Percentiles rank a stretch among this genome's conserved stretches.
phyloP scores from a whole-genome alignment of 2,113 vertebrate species.

The Aleadryas rufinucha region DNA sequence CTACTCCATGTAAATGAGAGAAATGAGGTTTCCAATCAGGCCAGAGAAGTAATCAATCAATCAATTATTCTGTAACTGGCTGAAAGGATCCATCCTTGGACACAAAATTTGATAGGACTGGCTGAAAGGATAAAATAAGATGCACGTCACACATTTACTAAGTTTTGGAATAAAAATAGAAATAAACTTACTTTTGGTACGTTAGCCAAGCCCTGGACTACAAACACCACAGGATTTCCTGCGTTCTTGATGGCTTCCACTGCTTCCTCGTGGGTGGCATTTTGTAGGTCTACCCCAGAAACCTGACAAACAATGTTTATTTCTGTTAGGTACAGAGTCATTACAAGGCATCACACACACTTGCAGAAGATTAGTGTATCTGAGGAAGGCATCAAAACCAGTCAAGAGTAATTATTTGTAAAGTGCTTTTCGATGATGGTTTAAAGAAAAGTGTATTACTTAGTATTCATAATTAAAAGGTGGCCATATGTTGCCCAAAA shows the following conservation, averaged over 20 bases:
- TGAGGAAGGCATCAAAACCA: background rate
- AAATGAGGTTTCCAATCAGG: background rate
- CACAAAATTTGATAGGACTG: background rate
- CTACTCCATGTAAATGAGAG: background rate
- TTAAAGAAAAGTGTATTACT: background rate
- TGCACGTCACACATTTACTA: background rate
- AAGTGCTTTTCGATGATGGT: background rate
- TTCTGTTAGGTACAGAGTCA: background rate
- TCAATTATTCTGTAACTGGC: background rate
- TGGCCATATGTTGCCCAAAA: background rate
- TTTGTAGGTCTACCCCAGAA: conserved; percentile 85
- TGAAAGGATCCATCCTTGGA: background rate
- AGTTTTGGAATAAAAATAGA: background rate
- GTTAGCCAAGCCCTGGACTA: conserved; percentile 87
- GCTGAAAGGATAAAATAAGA: background rate
- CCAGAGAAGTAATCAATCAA: background rate
- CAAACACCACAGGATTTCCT: conserved; percentile 86
- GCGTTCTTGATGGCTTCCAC: conserved; percentile 89
- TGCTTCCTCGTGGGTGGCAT: conserved; percentile 88
- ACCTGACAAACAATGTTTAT: conserved; percentile 74
- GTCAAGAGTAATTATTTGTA: background rate
- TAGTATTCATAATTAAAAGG: background rate
- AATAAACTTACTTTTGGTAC: conserved; percentile 81
- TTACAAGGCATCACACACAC: background rate
- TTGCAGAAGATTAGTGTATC: background rate